phyloP scores from a whole-genome alignment of 2,113 vertebrate species.

The Eidolon helvum region DNA sequence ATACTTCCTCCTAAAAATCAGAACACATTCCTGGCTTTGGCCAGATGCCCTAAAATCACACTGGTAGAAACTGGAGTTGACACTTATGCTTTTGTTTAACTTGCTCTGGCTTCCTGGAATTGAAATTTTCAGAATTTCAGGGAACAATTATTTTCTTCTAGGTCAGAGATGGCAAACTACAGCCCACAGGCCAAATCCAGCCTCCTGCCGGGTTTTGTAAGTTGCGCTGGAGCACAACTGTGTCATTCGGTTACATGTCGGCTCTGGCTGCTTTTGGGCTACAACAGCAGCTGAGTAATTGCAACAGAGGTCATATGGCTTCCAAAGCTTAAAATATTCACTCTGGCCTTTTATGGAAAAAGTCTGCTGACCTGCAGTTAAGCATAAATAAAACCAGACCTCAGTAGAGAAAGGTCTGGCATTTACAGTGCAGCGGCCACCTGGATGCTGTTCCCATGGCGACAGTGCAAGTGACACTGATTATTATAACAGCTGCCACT shows the following conservation, averaged over 20 bases:
- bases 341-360: background rate
- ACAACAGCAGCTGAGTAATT: fast-evolving
- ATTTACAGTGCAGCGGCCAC: fast-evolving
- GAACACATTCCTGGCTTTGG: background rate
- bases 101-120: background rate
- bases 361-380: background rate
- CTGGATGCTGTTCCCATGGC: background rate
- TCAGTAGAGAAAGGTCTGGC: background rate
- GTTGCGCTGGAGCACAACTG: fast-evolving
- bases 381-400: background rate
- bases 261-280: background rate
- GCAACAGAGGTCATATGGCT: background rate
- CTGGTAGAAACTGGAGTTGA: too few relatives aligned
- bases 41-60: background rate
- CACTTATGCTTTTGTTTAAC: fast-evolving
- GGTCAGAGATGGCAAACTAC: background rate
- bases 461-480: fast-evolving
- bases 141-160: background rate
- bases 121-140: background rate
- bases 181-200: fast-evolving
- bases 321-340: background rate
- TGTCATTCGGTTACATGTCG: fast-evolving
- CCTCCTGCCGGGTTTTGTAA: background rate
- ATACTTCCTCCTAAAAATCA: background rate
- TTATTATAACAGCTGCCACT: background rate